These are phyloP conservation scores for Enteromius thamalakanensis DNA, from an alignment of 2,797 vertebrate genomes.

Conservation along the genomic window DNA sequence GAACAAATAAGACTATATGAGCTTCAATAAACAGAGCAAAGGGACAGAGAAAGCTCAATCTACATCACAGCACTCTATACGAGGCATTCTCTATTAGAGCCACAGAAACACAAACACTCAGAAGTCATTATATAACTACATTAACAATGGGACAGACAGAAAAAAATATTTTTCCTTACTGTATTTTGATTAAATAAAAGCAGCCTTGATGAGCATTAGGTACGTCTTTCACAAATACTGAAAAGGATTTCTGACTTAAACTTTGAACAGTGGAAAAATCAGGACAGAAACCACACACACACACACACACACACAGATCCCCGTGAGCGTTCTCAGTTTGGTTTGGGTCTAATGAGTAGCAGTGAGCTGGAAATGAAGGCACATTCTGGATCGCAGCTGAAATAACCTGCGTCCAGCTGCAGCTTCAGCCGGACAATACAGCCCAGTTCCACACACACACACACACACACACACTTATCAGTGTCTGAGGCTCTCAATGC, in stretches of 20 bases:
- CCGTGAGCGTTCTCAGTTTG: constrained; percentile 74
- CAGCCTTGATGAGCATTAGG: too few relatives aligned
- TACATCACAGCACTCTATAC: too few relatives aligned
- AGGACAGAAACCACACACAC: not conserved
- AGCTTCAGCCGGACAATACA: not conserved
- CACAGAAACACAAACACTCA: too few relatives aligned
- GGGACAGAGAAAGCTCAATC: too few relatives aligned
- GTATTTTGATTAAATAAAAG: too few relatives aligned
- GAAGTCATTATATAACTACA: too few relatives aligned
- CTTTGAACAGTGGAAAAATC: not conserved
- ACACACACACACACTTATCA: not conserved
- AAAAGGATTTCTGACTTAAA: too few relatives aligned
- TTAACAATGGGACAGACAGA: too few relatives aligned
- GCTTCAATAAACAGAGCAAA: too few relatives aligned
- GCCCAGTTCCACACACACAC: not conserved
- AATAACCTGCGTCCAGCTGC: constrained; percentile 66
- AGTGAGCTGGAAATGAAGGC: constrained; percentile 81
- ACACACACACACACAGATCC: constrained; percentile 45
- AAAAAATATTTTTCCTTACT: too few relatives aligned
- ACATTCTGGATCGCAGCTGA: constrained; percentile 71
- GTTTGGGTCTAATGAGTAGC: constrained; percentile 79
- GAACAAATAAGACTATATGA: too few relatives aligned
- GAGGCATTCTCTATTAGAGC: too few relatives aligned
- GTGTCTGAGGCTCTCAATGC: not conserved
- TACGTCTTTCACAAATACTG: not conserved